A percentile compares a stretch with the other conserved stretches of the same genome.
These are phyloP conservation scores for Bostrychus sinensis DNA, from an alignment of 2,113 vertebrate species.

Conservation along the genomic window DNA sequence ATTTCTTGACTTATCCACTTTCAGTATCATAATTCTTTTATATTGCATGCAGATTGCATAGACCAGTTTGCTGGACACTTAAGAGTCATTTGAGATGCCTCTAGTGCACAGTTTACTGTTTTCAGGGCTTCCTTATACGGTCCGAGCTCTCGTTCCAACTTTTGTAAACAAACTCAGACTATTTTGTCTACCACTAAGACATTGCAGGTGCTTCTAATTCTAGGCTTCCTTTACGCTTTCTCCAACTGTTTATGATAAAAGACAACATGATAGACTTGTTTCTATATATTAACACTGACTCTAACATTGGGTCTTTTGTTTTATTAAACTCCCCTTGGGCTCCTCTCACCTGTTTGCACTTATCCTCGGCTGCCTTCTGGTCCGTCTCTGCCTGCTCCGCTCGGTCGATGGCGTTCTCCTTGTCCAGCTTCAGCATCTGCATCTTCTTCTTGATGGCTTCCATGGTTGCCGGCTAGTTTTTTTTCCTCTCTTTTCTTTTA, in stretches of 20 bases:
- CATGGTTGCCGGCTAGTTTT: slow-evolving; percentile 78
- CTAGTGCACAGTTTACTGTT: neutral
- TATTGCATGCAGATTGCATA: no score
- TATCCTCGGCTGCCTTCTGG: slow-evolving; percentile 90
- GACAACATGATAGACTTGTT: neutral
- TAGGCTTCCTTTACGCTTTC: neutral
- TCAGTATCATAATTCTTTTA: no score
- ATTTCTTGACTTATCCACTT: no score
- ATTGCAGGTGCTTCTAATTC: neutral
- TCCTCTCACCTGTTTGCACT: slow-evolving; percentile 87
- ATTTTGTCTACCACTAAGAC: slow-evolving; percentile 8
- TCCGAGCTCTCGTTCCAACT: neutral
- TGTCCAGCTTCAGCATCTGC: slow-evolving; percentile 98
- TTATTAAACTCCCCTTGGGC: neutral
- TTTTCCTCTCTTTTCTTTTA: slow-evolving; percentile 11
- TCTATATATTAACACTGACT: neutral
- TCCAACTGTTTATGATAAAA: neutral
- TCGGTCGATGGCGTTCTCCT: slow-evolving; percentile 93
- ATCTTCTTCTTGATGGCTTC: slow-evolving; percentile 99
- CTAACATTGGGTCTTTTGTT: slow-evolving; percentile 5
- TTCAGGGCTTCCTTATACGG: neutral
- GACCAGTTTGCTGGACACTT: no score
- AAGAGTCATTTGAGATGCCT: no score
- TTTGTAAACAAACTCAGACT: neutral
- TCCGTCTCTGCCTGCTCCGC: slow-evolving; percentile 92